Evolutionary conservation across 2,888 invertebrate genomes (phyloP).

Genomic region (Himalopsyche tibetana): DNA sequence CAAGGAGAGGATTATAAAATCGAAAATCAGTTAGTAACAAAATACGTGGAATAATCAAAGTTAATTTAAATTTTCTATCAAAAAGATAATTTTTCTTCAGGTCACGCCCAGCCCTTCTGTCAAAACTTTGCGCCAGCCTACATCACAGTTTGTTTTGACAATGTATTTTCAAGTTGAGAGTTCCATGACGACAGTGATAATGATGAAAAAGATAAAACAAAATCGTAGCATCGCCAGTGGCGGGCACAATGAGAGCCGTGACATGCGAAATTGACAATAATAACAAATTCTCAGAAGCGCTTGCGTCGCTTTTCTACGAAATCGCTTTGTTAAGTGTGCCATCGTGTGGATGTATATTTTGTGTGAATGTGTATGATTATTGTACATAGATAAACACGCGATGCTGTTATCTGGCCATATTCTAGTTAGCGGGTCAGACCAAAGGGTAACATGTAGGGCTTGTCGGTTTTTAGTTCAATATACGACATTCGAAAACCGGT

Average conservation of each 20-base stretch:
- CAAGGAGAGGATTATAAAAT: no score
- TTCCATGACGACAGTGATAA: neutral
- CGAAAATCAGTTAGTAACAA: no score
- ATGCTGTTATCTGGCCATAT: neutral
- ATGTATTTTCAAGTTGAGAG: neutral
- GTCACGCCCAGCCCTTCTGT: no score
- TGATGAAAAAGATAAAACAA: neutral
- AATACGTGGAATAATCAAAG: no score
- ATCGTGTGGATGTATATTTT: neutral
- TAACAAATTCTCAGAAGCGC: constrained; percentile 24
- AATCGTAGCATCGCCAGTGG: neutral
- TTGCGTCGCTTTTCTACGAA: constrained; percentile 23
- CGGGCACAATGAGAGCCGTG: constrained; percentile 12
- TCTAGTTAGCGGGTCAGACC: neutral
- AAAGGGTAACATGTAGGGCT: neutral
- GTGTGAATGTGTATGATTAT: constrained; percentile 5
- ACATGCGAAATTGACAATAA: constrained; percentile 15
- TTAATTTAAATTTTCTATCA: no score
- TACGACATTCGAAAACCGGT: no score
- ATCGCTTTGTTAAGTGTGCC: constrained; percentile 29
- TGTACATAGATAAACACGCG: constrained; percentile 12
- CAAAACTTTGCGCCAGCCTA: no score
- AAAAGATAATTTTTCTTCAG: no score
- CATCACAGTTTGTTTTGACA: neutral
- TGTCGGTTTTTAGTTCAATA: no score